Base-by-base conservation (phyloP, 2,797 vertebrate genomes). In the Adrianichthys oophorus region DNA sequence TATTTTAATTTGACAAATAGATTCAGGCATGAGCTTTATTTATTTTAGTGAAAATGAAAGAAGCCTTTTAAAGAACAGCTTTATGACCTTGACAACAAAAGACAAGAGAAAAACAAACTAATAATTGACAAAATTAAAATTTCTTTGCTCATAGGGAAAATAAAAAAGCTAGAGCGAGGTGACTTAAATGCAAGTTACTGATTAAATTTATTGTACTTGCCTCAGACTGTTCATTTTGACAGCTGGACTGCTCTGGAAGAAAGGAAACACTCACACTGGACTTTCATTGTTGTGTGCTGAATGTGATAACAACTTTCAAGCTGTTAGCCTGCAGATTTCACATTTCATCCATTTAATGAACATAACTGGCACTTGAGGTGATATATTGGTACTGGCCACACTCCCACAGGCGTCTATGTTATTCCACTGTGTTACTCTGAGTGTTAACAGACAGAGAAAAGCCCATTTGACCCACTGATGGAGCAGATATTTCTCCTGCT, bases 281-380 rank as follows among this genome's bases (percentile, higher is more conserved):
- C 70, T 69, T 82, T 52, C 65, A 79, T 77, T 81, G 63, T 69
- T 68, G 71, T 75, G 76, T 74, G 68, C 52, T 65, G 62, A 81
- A 78, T 67, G 69, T 59, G 66, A 66, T 70, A 56, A 77, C 76
- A 72, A 77, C 84, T 86, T 82, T 81, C 68, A 75, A 74, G 62
- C 82, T 78, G 78, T 86, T 86, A 74, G 61, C 76, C 79, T 68
- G 59, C 52, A 80, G 72, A 85, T 80, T 70, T 80, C 81, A 80
- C 72, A 82, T 86, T 85, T 81, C 64, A 84, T 85, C 62, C 80
- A 66, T 85, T 83, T 83, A 77, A 83, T 82, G 68, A 82, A 72
- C 69, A 74, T 87, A 85, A 90, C 83, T 78, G 81, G 65, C 83
- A 79, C 80, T 89, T 78, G 68, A 87, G 77, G 75, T 83, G 68